Conservation (phyloP, 2,797 vertebrate species). For the Mus caroli region DNA sequence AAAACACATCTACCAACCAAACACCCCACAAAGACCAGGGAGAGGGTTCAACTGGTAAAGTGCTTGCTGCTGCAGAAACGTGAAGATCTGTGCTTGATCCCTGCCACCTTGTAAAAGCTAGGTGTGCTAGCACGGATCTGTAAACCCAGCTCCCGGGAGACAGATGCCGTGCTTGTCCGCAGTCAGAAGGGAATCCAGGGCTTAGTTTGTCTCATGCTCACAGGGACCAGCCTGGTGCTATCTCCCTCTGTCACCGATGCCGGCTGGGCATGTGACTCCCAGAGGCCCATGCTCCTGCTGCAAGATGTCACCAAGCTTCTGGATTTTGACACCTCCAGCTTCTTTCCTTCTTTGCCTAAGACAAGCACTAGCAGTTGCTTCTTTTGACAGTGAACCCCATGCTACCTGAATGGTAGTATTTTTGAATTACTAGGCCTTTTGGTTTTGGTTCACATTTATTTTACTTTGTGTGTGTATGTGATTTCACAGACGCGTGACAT, state of each 20-base stretch:
- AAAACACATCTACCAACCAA: not conserved
- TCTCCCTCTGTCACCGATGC: not conserved
- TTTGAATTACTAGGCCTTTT: not conserved
- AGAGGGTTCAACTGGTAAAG: not conserved
- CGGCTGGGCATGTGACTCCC: not conserved
- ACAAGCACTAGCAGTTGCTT: not conserved
- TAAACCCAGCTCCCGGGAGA: not conserved
- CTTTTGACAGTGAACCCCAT: not conserved
- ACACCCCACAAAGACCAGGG: not conserved
- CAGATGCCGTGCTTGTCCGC: not conserved
- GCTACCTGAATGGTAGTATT: not conserved
- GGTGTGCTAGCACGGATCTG: not conserved
- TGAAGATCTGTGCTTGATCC: not conserved
- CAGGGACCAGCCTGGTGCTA: not conserved
- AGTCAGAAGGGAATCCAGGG: not conserved
- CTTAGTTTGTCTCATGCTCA: rapidly evolving
- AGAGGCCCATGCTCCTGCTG: not conserved
- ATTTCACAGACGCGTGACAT: not conserved
- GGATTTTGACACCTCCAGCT: not conserved
- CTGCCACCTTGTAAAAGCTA: not conserved
- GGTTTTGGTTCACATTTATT: not conserved
- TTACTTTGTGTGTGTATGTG: not conserved
- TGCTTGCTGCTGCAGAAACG: not conserved
- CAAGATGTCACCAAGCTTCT: not conserved
- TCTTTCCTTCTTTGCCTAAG: not conserved